A percentile compares a stretch with the other conserved stretches of the same genome.
phyloP scores from a whole-genome alignment of 2,888 invertebrate species.

The Noctua fimbriata region DNA sequence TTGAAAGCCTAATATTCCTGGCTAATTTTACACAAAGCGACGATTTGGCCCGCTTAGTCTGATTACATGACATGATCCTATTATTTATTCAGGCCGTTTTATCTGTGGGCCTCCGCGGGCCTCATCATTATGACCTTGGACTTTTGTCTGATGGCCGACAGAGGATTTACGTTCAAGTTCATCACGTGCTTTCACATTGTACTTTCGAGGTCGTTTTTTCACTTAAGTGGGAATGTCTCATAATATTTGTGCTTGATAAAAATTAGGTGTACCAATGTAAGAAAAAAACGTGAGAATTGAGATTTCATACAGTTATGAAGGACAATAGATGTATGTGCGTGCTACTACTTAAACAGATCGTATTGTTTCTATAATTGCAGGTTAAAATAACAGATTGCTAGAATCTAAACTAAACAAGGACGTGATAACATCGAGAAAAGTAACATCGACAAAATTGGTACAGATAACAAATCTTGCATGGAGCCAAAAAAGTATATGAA shows the following conservation, averaged over 20 bases:
- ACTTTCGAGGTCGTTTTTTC: constrained; percentile 8
- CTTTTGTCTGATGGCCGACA: constrained; percentile 53
- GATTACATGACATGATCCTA: constrained; percentile 69
- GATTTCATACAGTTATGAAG: background rate
- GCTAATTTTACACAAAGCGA: constrained; percentile 68
- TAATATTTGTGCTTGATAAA: background rate
- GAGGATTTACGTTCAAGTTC: constrained; percentile 52
- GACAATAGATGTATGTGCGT: background rate
- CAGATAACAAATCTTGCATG: constrained; percentile 34
- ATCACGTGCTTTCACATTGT: constrained; percentile 36
- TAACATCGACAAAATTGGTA: constrained; percentile 29
- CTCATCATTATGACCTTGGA: constrained; percentile 64
- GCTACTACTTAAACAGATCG: background rate
- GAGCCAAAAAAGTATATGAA: constrained; percentile 48
- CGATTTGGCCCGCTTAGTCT: constrained; percentile 68
- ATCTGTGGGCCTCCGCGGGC: constrained; percentile 59
- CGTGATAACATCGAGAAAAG: background rate
- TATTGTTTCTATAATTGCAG: background rate
- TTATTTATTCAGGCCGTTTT: constrained; percentile 69
- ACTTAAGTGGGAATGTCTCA: background rate
- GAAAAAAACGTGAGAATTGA: background rate
- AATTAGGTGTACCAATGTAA: background rate
- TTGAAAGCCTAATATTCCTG: constrained; percentile 64
- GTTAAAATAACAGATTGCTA: background rate
- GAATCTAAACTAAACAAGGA: background rate